Evolutionary conservation across 2,888 invertebrate genomes (phyloP).

Genomic region (Sphecodes monilicornis): DNA sequence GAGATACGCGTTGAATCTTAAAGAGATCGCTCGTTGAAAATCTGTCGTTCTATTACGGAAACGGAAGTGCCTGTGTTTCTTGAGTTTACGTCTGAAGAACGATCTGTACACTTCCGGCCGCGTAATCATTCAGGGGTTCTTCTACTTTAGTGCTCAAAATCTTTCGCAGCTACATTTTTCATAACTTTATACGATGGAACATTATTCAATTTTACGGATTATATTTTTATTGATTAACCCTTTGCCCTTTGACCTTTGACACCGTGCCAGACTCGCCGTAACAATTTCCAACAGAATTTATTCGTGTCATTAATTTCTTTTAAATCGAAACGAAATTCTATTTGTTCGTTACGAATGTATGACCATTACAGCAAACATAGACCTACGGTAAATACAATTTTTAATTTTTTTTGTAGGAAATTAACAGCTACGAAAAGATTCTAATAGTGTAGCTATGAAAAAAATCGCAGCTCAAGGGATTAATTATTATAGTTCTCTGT

Average conservation of each 20-base stretch:
- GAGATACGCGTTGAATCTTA: conserved; percentile 33
- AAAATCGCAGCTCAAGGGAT: background rate
- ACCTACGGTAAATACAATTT: background rate
- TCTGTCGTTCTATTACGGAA: conserved; percentile 46
- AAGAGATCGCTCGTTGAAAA: conserved; percentile 53
- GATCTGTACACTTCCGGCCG: conserved; percentile 27
- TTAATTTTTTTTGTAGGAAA: background rate
- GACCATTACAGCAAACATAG: background rate
- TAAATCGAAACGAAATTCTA: too few relatives aligned
- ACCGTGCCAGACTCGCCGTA: background rate
- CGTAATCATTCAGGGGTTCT: conserved; percentile 30
- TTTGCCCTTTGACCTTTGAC: background rate
- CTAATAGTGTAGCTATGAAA: too few relatives aligned
- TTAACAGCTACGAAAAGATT: background rate
- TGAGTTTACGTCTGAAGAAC: conserved; percentile 30
- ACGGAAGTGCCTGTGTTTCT: conserved; percentile 25
- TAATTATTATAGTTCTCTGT: background rate
- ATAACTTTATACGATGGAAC: background rate
- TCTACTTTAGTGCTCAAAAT: background rate
- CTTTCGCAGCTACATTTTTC: background rate
- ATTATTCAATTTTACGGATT: background rate
- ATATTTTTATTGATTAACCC: background rate
- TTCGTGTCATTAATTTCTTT: too few relatives aligned
- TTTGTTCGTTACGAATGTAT: too few relatives aligned
- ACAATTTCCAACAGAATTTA: background rate